These are phyloP conservation scores for Colostygia pectinataria DNA, from an alignment of 2,888 invertebrate species.

Conservation along the genomic window DNA sequence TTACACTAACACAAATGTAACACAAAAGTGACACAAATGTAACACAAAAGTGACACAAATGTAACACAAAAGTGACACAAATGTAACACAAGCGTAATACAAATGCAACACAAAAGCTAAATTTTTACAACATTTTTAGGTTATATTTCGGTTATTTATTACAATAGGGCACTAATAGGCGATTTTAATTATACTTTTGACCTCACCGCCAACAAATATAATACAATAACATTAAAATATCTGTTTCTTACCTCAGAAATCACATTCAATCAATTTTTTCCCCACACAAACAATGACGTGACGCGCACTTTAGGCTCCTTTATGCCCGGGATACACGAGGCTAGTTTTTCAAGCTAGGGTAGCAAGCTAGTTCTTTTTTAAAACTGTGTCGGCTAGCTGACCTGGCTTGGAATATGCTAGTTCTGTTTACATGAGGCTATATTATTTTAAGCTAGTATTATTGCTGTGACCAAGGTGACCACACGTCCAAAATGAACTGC, in stretches of 20 bases:
- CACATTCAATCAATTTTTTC: not conserved
- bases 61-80: not conserved
- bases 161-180: too few relatives aligned
- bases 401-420: not conserved
- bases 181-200: slow-evolving; percentile 2
- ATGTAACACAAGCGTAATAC: slow-evolving; percentile 3
- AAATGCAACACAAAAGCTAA: slow-evolving; percentile 3
- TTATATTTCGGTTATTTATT: not conserved
- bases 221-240: slow-evolving; percentile 8
- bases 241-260: slow-evolving; percentile 6
- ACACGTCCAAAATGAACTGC: not conserved
- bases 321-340: not conserved
- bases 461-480: too few relatives aligned
- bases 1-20: too few relatives aligned
- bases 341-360: too few relatives aligned
- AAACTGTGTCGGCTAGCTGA: too few relatives aligned
- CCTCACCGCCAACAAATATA: slow-evolving; percentile 1
- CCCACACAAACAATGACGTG: slow-evolving; percentile 1
- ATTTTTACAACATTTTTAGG: slow-evolving; percentile 4
- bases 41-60: not conserved
- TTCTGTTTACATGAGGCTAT: too few relatives aligned
- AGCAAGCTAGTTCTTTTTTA: too few relatives aligned
- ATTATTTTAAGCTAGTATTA: too few relatives aligned
- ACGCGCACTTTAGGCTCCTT: too few relatives aligned
- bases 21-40: slow-evolving; percentile 1